phyloP scores from a whole-genome alignment of 2,113 vertebrate genomes.

The Pollachius pollachius region DNA sequence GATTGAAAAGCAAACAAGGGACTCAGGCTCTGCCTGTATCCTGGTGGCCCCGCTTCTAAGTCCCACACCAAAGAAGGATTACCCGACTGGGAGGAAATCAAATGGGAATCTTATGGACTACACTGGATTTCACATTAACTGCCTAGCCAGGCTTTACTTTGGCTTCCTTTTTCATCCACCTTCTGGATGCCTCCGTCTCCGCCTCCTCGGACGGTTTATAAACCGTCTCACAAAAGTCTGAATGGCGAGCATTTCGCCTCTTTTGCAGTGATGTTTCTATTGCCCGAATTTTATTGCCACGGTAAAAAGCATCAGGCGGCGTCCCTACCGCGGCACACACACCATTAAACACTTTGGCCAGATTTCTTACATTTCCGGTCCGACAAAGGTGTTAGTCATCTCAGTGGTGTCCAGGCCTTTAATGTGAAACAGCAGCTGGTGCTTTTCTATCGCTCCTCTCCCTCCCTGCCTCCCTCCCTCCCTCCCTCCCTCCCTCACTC shows the following conservation, averaged over 20 bases:
- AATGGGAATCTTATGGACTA: conserved; percentile 28
- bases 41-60: conserved; percentile 39
- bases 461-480: conserved; percentile 31
- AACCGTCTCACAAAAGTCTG: conserved; percentile 1
- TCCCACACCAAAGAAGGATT: conserved; percentile 27
- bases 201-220: conserved; percentile 3
- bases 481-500: conserved; percentile 15
- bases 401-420: conserved; percentile 15
- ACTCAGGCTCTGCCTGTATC: conserved; percentile 33
- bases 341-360: conserved; percentile 37
- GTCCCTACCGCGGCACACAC: conserved; percentile 41
- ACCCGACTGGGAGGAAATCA: conserved; percentile 26
- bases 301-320: conserved; percentile 44
- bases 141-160: background rate
- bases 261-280: conserved; percentile 32
- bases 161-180: background rate
- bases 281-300: conserved; percentile 22
- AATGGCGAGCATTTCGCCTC: conserved; percentile 4
- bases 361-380: conserved; percentile 40
- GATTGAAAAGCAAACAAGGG: conserved; percentile 46
- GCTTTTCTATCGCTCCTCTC: conserved; percentile 29
- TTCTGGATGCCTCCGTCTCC: conserved; percentile 1
- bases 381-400: conserved; percentile 28
- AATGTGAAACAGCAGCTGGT: conserved; percentile 53
- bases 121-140: conserved; percentile 45